Conservation (phyloP, 2,113 vertebrate genomes). For the Dendropsophus ebraccatus region DNA sequence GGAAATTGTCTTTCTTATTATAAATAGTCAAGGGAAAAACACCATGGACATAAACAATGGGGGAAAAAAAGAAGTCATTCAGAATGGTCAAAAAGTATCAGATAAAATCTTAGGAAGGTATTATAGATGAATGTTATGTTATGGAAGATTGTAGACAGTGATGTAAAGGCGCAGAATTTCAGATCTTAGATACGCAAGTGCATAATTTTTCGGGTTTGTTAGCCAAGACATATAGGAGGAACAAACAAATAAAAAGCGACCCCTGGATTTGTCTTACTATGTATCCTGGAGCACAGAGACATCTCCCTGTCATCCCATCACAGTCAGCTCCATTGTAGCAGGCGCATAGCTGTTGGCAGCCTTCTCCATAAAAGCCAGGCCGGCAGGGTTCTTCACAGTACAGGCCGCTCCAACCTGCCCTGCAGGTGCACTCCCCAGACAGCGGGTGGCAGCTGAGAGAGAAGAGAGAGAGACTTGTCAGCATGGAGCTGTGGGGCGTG, state of each 20-base stretch:
- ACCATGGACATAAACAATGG: not conserved
- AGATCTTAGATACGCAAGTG: not conserved
- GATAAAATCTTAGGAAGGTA: not conserved
- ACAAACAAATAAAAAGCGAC: not conserved
- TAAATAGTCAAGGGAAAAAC: not conserved
- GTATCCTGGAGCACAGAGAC: constrained; percentile 89
- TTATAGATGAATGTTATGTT: not conserved
- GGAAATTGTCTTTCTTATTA: not conserved
- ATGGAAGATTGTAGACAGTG: not conserved
- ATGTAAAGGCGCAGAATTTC: not conserved
- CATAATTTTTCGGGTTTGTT: not conserved
- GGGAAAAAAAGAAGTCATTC: not conserved
- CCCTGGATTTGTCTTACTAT: constrained; percentile 74
- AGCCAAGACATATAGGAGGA: not conserved
- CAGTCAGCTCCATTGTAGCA: constrained; percentile 94
- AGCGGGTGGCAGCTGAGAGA: constrained; percentile 90
- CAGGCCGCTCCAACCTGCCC: constrained; percentile 89
- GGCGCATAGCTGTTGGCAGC: constrained; percentile 82
- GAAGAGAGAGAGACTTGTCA: constrained; percentile 40
- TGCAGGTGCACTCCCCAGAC: constrained; percentile 92
- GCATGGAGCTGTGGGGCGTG: constrained; percentile 33
- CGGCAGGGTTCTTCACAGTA: constrained; percentile 96
- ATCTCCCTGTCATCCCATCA: constrained; percentile 85
- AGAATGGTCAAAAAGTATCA: not conserved
- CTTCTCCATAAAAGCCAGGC: constrained; percentile 83